phyloP scores from a whole-genome alignment of 2,797 vertebrate genomes.

The Lagorchestes hirsutus region DNA sequence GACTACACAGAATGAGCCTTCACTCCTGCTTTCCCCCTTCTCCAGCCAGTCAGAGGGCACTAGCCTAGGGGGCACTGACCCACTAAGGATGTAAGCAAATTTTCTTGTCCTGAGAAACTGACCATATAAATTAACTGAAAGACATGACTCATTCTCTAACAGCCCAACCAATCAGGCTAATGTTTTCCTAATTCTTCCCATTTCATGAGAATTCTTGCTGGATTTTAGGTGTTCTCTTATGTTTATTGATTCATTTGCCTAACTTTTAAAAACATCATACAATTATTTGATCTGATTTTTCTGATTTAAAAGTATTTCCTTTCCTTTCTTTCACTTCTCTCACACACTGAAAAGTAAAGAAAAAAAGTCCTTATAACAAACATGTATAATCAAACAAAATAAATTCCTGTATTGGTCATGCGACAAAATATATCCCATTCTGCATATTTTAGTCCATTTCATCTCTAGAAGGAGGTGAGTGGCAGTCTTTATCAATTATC shows the following conservation, averaged over 20 bases:
- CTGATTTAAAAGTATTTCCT: background rate
- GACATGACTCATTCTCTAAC: background rate
- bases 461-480: background rate
- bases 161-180: accelerated
- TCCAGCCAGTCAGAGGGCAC: accelerated
- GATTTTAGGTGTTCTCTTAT: background rate
- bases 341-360: background rate
- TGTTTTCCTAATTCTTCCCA: background rate
- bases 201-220: background rate
- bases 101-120: background rate
- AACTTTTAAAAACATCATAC: background rate
- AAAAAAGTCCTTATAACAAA: background rate
- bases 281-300: background rate
- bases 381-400: background rate
- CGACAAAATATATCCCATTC: background rate
- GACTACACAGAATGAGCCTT: background rate
- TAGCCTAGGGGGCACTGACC: background rate
- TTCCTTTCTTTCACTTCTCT: background rate
- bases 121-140: accelerated
- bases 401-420: background rate
- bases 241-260: background rate
- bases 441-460: background rate
- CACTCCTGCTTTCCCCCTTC: accelerated
- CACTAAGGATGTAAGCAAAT: accelerated
- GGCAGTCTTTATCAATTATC: too few relatives aligned